phyloP scores from a whole-genome alignment of 30 jellyfish, hydroid and myxozoan species.

The Aurelia sp. region DNA sequence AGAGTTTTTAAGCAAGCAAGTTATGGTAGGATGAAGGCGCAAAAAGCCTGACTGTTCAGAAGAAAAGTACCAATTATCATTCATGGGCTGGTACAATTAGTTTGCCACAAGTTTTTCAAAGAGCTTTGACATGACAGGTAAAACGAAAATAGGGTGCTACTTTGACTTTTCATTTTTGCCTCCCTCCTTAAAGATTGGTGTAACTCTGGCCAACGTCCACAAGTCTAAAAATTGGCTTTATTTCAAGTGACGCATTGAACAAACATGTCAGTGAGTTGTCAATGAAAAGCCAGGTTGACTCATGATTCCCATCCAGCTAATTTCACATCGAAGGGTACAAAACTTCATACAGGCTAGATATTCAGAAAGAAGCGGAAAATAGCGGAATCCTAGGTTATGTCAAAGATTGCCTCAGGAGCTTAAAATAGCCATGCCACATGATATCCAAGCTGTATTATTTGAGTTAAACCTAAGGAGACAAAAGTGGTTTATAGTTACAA shows the following conservation, averaged over 20 bases:
- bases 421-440: no score
- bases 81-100: not conserved
- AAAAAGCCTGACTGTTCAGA: not conserved
- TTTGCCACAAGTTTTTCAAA: not conserved
- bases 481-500: no score
- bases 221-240: not conserved
- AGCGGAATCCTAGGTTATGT: no score
- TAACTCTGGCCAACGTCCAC: not conserved
- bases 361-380: no score
- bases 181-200: constrained; percentile 21
- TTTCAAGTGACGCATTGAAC: not conserved
- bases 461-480: no score
- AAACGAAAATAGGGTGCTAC: constrained; percentile 24
- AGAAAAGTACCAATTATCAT: not conserved
- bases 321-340: no score
- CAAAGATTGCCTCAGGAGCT: no score
- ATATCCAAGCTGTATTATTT: no score
- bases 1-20: not conserved
- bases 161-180: constrained; percentile 21
- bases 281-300: constrained; percentile 8
- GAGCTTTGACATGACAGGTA: constrained; percentile 33
- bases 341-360: no score
- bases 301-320: no score
- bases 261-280: not conserved
- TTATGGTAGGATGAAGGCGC: constrained; percentile 23